Conservation (phyloP, 2,888 invertebrate genomes). For the Apotomis betuletana region DNA sequence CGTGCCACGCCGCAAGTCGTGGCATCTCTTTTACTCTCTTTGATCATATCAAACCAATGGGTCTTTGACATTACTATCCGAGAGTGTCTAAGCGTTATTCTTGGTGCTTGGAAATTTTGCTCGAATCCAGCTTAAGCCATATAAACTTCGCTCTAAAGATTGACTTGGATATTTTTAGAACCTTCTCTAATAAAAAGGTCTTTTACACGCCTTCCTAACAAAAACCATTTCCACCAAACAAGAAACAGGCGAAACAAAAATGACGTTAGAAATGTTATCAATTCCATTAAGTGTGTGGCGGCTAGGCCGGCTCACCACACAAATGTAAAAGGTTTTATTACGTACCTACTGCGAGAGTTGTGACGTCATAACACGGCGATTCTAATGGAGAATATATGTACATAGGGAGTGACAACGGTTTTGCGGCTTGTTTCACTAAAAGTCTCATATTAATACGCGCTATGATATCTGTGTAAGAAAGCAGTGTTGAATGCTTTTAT, state of each 20-base stretch:
- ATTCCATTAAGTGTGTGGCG: slow-evolving; percentile 36
- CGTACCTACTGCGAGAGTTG: neutral
- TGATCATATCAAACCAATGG: too few species aligned
- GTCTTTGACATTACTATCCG: too few species aligned
- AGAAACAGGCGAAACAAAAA: slow-evolving; percentile 37
- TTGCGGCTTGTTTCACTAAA: slow-evolving; percentile 14
- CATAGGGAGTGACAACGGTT: slow-evolving; percentile 4
- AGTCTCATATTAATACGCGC: neutral
- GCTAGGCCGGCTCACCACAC: slow-evolving; percentile 17
- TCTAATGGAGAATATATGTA: slow-evolving; percentile 34
- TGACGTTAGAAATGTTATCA: slow-evolving; percentile 38
- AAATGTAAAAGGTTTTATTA: slow-evolving; percentile 22
- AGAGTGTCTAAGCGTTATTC: too few species aligned
- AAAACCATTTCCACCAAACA: slow-evolving; percentile 32
- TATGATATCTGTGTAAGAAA: neutral
- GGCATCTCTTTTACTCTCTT: too few species aligned
- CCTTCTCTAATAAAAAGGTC: slow-evolving; percentile 25
- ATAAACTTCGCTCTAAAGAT: slow-evolving; percentile 1
- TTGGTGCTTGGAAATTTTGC: too few species aligned
- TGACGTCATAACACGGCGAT: slow-evolving; percentile 9
- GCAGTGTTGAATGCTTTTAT: too few species aligned
- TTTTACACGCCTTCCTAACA: slow-evolving; percentile 25
- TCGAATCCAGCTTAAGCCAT: neutral
- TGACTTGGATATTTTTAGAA: slow-evolving; percentile 23
- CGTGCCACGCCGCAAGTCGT: too few species aligned